phyloP scores from a whole-genome alignment of 1,140 invertebrate species.

The Protaetia brevitarsis region DNA sequence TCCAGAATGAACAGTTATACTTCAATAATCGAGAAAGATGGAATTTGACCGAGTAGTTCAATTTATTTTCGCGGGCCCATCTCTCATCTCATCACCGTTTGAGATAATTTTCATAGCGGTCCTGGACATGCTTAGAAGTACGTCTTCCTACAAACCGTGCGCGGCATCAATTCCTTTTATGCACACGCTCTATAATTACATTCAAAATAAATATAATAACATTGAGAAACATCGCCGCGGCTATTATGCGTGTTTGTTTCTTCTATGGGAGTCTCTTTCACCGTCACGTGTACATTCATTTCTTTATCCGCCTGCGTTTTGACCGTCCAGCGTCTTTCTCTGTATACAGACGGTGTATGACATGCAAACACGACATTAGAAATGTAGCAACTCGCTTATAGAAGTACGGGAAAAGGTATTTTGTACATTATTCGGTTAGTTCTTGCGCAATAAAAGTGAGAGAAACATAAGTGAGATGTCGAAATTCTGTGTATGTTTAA shows the following conservation, averaged over 20 bases:
- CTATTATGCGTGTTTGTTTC: not conserved
- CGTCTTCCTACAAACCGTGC: not conserved
- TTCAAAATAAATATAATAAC: conserved; percentile 19
- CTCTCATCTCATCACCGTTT: not conserved
- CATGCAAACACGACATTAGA: conserved; percentile 42
- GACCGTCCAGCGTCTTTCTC: not conserved
- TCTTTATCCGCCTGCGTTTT: not conserved
- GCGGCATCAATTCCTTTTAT: not conserved
- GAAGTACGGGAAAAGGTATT: not conserved
- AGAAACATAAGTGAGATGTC: too few species aligned
- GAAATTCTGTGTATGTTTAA: too few species aligned
- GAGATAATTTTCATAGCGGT: conserved; percentile 6
- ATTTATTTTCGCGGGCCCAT: not conserved
- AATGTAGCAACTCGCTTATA: conserved; percentile 23
- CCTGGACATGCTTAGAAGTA: not conserved
- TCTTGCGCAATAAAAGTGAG: conserved; percentile 29
- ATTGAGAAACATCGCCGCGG: not conserved
- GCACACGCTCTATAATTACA: conserved; percentile 11
- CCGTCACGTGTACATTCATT: not conserved
- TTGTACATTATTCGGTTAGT: not conserved
- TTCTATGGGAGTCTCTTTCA: not conserved
- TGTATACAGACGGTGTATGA: not conserved
- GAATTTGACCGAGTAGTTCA: not conserved
- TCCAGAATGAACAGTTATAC: conserved; percentile 15
- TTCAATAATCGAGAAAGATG: not conserved